These are phyloP conservation scores for Oxygymnocypris stewartii DNA, from an alignment of 2,113 vertebrate genomes.

Conservation along the genomic window DNA sequence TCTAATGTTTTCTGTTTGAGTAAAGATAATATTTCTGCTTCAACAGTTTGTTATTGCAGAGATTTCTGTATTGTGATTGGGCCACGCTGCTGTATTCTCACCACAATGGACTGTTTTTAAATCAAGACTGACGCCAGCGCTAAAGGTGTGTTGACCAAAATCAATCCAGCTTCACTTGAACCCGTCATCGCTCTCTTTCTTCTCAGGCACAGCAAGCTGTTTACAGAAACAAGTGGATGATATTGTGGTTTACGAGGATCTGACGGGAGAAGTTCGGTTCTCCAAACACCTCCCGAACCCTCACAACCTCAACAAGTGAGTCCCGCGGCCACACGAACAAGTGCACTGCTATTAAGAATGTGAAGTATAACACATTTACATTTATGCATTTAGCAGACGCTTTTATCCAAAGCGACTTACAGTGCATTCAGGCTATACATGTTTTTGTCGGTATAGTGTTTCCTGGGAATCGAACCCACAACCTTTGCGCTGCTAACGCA, in stretches of 20 bases:
- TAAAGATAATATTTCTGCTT: slow-evolving; percentile 18
- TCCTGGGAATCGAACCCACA: rapidly evolving
- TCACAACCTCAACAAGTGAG: slow-evolving; percentile 92
- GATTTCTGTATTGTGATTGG: slow-evolving; percentile 3
- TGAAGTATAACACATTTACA: neutral
- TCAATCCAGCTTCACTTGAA: neutral
- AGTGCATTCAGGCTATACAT: no score
- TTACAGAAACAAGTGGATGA: slow-evolving; percentile 86
- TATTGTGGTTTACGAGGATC: slow-evolving; percentile 90
- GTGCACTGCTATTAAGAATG: neutral
- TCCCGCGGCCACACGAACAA: neutral
- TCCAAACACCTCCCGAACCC: slow-evolving; percentile 88
- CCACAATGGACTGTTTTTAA: neutral
- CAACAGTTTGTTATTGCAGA: neutral
- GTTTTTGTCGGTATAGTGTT: no score
- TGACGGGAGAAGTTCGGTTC: slow-evolving; percentile 84
- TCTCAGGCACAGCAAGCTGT: slow-evolving; percentile 88
- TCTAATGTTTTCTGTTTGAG: slow-evolving; percentile 3
- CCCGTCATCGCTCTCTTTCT: neutral
- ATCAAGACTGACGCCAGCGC: neutral
- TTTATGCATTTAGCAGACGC: no score
- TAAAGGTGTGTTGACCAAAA: neutral
- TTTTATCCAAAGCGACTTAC: no score
- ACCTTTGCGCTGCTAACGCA: neutral
- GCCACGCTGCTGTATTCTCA: neutral